Evolutionary conservation across 1,140 invertebrate genomes (phyloP), one percentile per base, ranked within the genome.

Genomic region (Calephelis nemesis): DNA sequence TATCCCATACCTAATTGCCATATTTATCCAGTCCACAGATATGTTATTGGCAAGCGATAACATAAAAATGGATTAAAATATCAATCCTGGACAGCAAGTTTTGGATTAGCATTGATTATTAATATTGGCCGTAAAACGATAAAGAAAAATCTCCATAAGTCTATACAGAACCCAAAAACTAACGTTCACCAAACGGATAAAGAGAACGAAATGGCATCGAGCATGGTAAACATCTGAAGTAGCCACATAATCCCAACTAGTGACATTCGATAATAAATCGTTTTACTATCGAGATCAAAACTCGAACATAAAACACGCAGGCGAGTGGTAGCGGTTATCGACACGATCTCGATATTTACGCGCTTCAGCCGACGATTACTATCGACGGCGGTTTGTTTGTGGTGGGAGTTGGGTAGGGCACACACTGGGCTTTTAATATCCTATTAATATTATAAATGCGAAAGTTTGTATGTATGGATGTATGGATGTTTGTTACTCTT

Each of bases 281-380:
- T 68, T 30, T 69, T 69, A 66, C 42, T 85, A 88, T 88, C 85
- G 65, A 75, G 84, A 88, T 88, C 75, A 47, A 70, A 72, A 73
- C 62, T 70, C 74, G 72, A 73, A 74, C 78, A 74, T 85, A 85
- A 84, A 82, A 75, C 79, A 81, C 70, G 62, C 42, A 58, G 42
- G 75, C 73, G 71, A 72, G 75, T 76, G 80, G 81, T 80, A 83
- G 82, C 81, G 64, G 70, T 70, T 83, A 87, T 85, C 83, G 81
- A 71, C 69, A 75, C 71, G 63, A 85, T 86, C 84, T 71, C 78
- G 79, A 84, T 85, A 85, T 87, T 85, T 85, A 87, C 79, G 78
- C 78, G 73, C 67, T 72, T 69, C 70, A 73, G 48, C 72, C 73
- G 67, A 73, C 77, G 85, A 86, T 88, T 79, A 84, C 79, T 82